A percentile compares a stretch with the other conserved stretches of the same genome.
Evolutionary conservation across 2,113 vertebrate species (phyloP).

Genomic region (Petaurus breviceps): DNA sequence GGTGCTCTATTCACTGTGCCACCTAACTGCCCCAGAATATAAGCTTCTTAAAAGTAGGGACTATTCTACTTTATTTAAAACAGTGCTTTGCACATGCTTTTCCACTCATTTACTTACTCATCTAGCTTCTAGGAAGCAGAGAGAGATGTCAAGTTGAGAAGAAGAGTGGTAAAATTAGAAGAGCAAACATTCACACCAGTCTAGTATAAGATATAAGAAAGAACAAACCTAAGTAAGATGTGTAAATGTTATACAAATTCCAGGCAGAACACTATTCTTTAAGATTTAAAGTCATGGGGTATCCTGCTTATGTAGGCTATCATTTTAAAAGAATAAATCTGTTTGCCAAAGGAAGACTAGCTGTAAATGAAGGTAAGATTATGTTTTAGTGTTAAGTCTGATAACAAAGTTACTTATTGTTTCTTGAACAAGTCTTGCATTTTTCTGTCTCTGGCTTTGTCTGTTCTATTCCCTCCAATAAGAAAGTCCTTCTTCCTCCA

Average conservation of each 20-base stretch:
- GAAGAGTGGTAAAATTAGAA: neutral
- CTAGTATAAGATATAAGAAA: neutral
- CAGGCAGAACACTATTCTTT: neutral
- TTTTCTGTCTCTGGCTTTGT: neutral
- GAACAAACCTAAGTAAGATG: neutral
- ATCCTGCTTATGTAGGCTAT: neutral
- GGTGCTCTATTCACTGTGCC: too few relatives aligned
- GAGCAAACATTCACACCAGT: neutral
- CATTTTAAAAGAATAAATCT: neutral
- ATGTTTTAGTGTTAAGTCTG: neutral
- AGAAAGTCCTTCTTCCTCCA: neutral
- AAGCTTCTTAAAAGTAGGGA: neutral
- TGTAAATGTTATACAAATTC: neutral
- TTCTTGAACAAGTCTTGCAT: neutral
- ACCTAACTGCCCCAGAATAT: too few relatives aligned
- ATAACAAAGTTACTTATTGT: neutral
- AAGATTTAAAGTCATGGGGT: neutral
- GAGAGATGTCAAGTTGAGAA: neutral
- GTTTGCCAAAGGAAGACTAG: neutral
- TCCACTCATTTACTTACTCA: neutral
- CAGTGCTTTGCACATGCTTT: neutral
- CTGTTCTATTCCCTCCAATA: neutral
- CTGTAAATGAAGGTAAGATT: neutral
- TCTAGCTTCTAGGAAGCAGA: neutral
- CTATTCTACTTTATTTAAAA: neutral